Conservation (phyloP, 2,888 invertebrate species). For the Hanleya hanleyi region DNA sequence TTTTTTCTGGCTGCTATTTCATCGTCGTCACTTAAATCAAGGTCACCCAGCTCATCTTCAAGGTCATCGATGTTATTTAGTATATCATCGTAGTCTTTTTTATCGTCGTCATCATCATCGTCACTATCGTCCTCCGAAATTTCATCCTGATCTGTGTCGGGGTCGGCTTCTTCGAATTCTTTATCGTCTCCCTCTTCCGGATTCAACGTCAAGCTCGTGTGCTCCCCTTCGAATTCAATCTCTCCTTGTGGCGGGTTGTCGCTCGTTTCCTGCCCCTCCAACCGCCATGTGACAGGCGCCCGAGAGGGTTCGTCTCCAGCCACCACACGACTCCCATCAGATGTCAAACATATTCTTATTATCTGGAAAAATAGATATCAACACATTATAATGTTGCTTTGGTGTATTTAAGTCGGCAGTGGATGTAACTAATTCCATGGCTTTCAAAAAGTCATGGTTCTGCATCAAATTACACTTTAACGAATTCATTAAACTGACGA, state of each 20-base stretch:
- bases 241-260: background rate
- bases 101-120: background rate
- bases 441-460: no score
- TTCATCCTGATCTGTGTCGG: slow-evolving; percentile 18
- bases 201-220: background rate
- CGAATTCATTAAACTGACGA: no score
- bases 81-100: background rate
- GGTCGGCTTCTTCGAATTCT: slow-evolving; percentile 5
- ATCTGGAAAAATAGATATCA: background rate
- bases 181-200: background rate
- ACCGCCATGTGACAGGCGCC: background rate
- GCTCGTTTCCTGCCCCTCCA: background rate
- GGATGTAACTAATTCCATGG: no score
- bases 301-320: background rate
- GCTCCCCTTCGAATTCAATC: background rate
- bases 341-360: background rate
- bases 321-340: background rate
- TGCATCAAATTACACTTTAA: no score
- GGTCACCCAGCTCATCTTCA: background rate
- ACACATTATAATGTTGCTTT: background rate
- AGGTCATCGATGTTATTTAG: background rate
- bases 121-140: background rate
- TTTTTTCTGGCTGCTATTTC: no score
- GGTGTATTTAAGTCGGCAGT: no score
- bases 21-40: background rate